Evolutionary conservation across 2,888 invertebrate genomes (phyloP).

Genomic region (Aelia acuminata): DNA sequence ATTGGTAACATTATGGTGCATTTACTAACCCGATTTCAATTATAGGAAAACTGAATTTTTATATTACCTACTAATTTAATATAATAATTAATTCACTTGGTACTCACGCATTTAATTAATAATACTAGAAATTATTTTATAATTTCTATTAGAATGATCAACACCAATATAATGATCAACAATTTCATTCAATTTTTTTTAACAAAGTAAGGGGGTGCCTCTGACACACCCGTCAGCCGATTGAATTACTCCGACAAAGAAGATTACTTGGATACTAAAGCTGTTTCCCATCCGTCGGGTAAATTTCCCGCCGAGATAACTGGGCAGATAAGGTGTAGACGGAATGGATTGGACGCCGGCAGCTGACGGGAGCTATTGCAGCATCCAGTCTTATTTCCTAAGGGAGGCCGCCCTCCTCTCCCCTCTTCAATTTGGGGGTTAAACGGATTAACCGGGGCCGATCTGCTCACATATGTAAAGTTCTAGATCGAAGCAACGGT

Average conservation of each 20-base stretch:
- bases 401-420: neutral
- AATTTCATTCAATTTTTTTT: neutral
- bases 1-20: too few species aligned
- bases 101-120: too few species aligned
- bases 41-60: too few species aligned
- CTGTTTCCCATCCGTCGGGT: conserved; percentile 16
- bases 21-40: too few species aligned
- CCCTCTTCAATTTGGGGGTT: neutral
- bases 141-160: too few species aligned
- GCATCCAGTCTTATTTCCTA: conserved; percentile 31
- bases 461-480: conserved; percentile 30
- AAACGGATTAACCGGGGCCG: conserved; percentile 12
- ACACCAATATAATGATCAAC: neutral
- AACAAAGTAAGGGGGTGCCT: neutral
- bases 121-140: too few species aligned
- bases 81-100: too few species aligned
- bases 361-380: conserved; percentile 32
- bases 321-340: conserved; percentile 26
- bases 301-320: conserved; percentile 16
- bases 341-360: conserved; percentile 31
- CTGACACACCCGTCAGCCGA: neutral
- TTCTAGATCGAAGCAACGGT: neutral
- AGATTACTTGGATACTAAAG: neutral
- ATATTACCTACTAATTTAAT: too few species aligned
- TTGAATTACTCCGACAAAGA: neutral